phyloP scores from a whole-genome alignment of 2,113 vertebrate species.

The Aegotheles bennettii region DNA sequence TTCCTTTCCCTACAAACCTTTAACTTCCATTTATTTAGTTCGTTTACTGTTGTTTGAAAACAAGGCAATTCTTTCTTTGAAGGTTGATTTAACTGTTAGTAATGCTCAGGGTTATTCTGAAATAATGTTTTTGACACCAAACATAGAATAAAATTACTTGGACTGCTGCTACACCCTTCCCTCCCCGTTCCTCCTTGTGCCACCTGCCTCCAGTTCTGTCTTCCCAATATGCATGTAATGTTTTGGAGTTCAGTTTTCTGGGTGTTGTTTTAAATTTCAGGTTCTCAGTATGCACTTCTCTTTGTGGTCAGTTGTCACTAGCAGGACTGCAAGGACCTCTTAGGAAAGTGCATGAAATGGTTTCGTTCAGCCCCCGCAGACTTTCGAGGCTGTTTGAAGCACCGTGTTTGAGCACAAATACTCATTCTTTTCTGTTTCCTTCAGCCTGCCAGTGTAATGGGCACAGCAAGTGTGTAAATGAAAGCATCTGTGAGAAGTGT shows the following conservation, averaged over 20 bases:
- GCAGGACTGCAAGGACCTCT: neutral
- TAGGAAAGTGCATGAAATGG: neutral
- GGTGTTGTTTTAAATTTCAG: neutral
- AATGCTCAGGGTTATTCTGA: neutral
- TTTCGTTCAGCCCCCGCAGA: neutral
- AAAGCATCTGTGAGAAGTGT: constrained; percentile 94
- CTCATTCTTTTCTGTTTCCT: neutral
- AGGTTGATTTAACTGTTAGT: neutral
- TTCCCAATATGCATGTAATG: neutral
- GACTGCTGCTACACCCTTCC: neutral
- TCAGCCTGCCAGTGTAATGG: constrained; percentile 97
- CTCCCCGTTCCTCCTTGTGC: neutral
- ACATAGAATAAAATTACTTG: neutral
- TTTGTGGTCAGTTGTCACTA: accelerated
- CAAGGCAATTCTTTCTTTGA: neutral
- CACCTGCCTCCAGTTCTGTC: neutral
- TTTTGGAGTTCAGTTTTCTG: neutral
- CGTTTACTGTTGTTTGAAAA: neutral
- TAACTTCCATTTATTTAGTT: neutral
- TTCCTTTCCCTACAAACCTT: neutral
- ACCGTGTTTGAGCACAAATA: accelerated
- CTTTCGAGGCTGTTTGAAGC: neutral
- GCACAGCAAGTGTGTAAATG: constrained; percentile 93
- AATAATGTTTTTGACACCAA: neutral
- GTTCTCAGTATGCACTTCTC: accelerated